Evolutionary conservation across 2,797 vertebrate genomes (phyloP), one percentile per base, ranked within the genome.

Genomic region (Sebastes paucispinis): DNA sequence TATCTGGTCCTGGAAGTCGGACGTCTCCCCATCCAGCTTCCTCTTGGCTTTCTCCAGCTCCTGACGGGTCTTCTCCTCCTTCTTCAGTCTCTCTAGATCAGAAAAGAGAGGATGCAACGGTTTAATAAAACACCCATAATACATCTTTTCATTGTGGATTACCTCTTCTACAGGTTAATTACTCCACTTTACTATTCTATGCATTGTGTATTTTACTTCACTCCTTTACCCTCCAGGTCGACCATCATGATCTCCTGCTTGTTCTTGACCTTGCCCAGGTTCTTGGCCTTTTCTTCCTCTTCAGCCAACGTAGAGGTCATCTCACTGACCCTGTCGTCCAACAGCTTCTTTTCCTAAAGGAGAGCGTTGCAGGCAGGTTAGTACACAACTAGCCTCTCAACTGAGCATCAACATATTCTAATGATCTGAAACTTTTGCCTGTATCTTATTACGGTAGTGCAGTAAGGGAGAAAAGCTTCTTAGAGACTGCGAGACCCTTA

Each of bases 191-290:
- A 24, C 11, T 57, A 5, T 3, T 70, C 12, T 10, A 18, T 22
- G 10, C 4, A 50, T 60, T 43, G 52, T 66, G 8, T 6, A 8
- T 64, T 50, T 64, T 7, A 5, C 1, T 13, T 29, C 3, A 29
- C 9, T 82, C 27, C 3, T 85, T 93, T 90, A 99, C 98, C 98
- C 95, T 99, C 98, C 79, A 99, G 92, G 88, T 99, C 98, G 0
- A 96, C 96, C 95, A 99, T 97, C 98, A 99, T 98, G 94, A 99
- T 97, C 91, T 99, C 98, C 92, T 99, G 98, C 92, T 99, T 99
- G 93, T 99, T 99, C 90, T 97, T 98, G 79, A 97, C 89, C 82
- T 99, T 99, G 71, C 97, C 95, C 90, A 99, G 89, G 89, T 98
- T 99, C 91, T 99, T 99, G 67, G 98, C 97, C 91, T 99, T 99